Evolutionary conservation across 1,140 invertebrate species (phyloP).

Genomic region (Drosophila melanica): DNA sequence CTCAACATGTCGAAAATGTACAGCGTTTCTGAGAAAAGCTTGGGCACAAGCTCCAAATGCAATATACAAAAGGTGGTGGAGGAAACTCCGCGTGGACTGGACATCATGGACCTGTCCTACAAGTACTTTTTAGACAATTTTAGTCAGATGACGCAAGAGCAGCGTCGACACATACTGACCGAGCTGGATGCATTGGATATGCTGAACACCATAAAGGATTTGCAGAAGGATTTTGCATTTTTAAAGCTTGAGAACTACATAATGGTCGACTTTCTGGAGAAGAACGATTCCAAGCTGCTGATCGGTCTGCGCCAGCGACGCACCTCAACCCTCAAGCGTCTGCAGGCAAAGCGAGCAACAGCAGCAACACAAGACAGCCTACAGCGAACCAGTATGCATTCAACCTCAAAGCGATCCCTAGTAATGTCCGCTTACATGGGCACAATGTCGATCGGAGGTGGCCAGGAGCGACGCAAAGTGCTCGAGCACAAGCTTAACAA

Average conservation of each 20-base stretch:
- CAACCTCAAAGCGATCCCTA: slow-evolving; percentile 62
- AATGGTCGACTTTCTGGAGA: slow-evolving; percentile 73
- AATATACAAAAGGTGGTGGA: slow-evolving; percentile 4
- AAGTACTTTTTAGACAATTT: slow-evolving; percentile 60
- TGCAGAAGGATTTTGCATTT: slow-evolving; percentile 62
- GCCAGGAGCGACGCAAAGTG: slow-evolving; percentile 35
- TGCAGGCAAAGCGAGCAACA: slow-evolving; percentile 16
- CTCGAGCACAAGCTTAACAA: slow-evolving; percentile 64
- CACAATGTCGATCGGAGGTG: background rate
- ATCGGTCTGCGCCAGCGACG: slow-evolving; percentile 62
- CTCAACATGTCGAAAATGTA: slow-evolving; percentile 12
- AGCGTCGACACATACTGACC: slow-evolving; percentile 25
- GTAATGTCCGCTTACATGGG: slow-evolving; percentile 39
- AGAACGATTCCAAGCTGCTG: slow-evolving; percentile 78
- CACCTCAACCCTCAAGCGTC: slow-evolving; percentile 49
- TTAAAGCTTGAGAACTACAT: slow-evolving; percentile 74
- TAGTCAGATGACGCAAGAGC: slow-evolving; percentile 31
- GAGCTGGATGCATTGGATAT: slow-evolving; percentile 67
- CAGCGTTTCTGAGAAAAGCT: slow-evolving; percentile 8
- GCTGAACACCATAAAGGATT: slow-evolving; percentile 49
- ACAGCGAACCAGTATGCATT: slow-evolving; percentile 44
- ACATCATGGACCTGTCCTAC: slow-evolving; percentile 44
- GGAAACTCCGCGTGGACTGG: slow-evolving; percentile 43
- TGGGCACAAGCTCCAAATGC: background rate
- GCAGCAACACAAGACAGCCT: background rate